Conservation (phyloP, 2,888 invertebrate genomes). For the Netelia inedita region DNA sequence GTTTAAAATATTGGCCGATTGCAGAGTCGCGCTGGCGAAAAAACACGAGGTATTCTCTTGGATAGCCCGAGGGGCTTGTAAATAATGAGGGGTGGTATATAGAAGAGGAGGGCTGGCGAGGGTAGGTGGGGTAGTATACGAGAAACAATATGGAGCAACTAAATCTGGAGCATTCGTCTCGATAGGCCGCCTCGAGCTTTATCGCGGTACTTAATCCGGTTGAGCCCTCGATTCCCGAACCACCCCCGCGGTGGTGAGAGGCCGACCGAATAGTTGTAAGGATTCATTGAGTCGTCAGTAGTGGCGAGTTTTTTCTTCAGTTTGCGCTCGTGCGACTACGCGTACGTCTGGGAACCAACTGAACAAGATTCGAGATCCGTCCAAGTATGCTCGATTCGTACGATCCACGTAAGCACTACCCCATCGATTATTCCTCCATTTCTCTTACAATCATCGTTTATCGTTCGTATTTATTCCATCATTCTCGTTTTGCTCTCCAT, state of each 20-base stretch:
- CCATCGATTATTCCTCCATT: too few relatives aligned
- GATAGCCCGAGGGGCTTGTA: too few relatives aligned
- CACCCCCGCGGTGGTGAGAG: conserved; percentile 58
- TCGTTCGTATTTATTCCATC: background rate
- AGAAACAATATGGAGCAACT: too few relatives aligned
- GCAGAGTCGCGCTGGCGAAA: too few relatives aligned
- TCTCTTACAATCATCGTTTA: too few relatives aligned
- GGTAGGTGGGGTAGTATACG: too few relatives aligned
- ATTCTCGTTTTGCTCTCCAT: background rate
- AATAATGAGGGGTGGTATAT: too few relatives aligned
- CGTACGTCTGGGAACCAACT: conserved; percentile 47
- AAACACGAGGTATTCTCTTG: too few relatives aligned
- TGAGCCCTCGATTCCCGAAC: conserved; percentile 72
- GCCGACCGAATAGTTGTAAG: conserved; percentile 74
- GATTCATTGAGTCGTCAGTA: conserved; percentile 77
- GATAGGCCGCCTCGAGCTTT: conserved; percentile 54
- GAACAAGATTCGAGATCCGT: conserved; percentile 52
- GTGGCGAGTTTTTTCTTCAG: conserved; percentile 70
- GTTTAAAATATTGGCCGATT: too few relatives aligned
- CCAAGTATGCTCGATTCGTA: conserved; percentile 69
- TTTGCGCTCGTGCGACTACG: conserved; percentile 65
- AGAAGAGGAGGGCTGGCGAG: too few relatives aligned
- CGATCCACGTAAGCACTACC: conserved; percentile 68
- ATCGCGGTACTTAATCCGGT: conserved; percentile 80
- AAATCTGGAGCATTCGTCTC: conserved; percentile 71